phyloP scores from a whole-genome alignment of 2,888 invertebrate genomes.

The Ochropleura leucogaster region DNA sequence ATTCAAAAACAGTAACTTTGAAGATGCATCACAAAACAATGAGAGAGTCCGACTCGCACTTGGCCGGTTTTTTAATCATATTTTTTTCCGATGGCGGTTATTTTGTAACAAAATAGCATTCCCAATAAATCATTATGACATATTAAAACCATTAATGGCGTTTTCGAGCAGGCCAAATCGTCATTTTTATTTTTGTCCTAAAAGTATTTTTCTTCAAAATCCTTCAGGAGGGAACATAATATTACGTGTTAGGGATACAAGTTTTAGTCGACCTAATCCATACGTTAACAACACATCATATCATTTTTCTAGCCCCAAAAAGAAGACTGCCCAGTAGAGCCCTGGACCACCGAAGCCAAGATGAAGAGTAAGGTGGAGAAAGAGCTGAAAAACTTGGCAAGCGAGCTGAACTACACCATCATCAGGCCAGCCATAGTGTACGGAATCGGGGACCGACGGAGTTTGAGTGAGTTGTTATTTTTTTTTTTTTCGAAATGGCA shows the following conservation, averaged over 20 bases:
- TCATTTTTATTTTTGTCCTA: too few species aligned
- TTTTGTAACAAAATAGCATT: neutral
- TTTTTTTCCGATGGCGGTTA: neutral
- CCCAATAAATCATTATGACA: neutral
- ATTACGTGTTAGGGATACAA: too few species aligned
- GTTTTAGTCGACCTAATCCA: neutral
- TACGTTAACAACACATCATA: neutral
- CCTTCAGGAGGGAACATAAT: neutral
- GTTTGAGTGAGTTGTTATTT: conserved; percentile 92
- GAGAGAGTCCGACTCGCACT: too few species aligned
- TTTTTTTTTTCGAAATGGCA: too few species aligned
- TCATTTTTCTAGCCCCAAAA: conserved; percentile 91
- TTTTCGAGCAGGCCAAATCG: neutral
- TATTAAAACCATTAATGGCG: too few species aligned
- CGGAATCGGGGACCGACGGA: conserved; percentile 95
- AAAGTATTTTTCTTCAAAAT: neutral
- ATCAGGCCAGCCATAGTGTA: conserved; percentile 96
- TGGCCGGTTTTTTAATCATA: too few species aligned
- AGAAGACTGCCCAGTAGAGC: conserved; percentile 94
- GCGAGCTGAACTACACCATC: conserved; percentile 94
- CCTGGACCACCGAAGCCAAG: conserved; percentile 96
- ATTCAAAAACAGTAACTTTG: too few species aligned
- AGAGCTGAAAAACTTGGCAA: conserved; percentile 92
- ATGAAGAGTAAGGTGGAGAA: conserved; percentile 96
- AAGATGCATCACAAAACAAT: too few species aligned